Evolutionary conservation across 1,140 invertebrate genomes (phyloP).

Genomic region (Campodea augens): DNA sequence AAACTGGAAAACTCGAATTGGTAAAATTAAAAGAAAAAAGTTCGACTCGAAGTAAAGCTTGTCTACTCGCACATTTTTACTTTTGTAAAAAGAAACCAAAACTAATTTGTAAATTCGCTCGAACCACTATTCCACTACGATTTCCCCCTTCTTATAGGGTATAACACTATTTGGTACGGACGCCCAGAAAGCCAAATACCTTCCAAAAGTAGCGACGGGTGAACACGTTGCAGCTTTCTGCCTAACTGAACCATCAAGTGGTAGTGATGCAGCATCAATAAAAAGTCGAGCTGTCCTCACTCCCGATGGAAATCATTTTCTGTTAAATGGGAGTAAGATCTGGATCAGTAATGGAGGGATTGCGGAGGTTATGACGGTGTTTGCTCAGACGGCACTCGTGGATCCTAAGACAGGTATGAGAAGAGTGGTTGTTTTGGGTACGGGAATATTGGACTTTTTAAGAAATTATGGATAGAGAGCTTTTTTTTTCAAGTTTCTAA

Average conservation of each 20-base stretch:
- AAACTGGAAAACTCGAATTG: no score
- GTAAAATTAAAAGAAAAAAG: no score
- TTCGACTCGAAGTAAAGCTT: no score
- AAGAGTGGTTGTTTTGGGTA: constrained; percentile 53
- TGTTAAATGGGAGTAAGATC: constrained; percentile 94
- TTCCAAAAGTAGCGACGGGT: constrained; percentile 68
- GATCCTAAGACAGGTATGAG: constrained; percentile 57
- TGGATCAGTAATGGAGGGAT: constrained; percentile 98
- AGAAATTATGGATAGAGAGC: no score
- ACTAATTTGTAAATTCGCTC: no score
- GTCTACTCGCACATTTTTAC: no score
- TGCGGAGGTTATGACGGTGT: constrained; percentile 97
- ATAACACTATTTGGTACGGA: constrained; percentile 78
- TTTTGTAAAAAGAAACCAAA: no score
- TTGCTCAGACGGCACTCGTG: constrained; percentile 70
- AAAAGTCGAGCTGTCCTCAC: constrained; percentile 61
- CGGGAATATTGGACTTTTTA: no score
- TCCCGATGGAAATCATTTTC: constrained; percentile 73
- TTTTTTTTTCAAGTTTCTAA: no score
- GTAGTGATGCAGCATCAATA: constrained; percentile 83
- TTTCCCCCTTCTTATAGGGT: constrained; percentile 84
- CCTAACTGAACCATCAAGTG: constrained; percentile 87
- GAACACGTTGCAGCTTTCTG: constrained; percentile 82
- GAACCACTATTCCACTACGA: no score
- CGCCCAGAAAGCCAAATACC: constrained; percentile 77